Conservation (phyloP, 2,797 vertebrate species). For the Urosaurus nigricauda region DNA sequence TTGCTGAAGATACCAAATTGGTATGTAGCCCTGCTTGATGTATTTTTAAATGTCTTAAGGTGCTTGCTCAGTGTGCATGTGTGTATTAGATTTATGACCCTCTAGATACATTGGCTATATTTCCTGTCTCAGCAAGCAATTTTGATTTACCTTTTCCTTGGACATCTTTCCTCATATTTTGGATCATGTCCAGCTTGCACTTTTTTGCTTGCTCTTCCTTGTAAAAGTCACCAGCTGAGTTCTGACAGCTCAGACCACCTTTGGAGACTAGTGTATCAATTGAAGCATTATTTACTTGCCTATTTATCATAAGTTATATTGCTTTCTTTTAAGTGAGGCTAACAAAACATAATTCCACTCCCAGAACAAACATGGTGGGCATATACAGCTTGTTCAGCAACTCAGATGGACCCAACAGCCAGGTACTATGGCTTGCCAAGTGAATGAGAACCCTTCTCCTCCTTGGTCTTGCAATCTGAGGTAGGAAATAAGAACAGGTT, state of each 20-base stretch:
- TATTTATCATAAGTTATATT: neutral
- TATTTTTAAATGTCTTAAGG: neutral
- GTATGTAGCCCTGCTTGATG: neutral
- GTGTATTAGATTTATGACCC: too few relatives aligned
- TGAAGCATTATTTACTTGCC: conserved; percentile 6
- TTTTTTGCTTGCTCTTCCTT: neutral
- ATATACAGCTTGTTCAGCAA: neutral
- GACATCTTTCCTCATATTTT: neutral
- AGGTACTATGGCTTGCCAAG: neutral
- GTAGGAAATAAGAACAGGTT: neutral
- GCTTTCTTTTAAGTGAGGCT: neutral
- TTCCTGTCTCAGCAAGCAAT: neutral
- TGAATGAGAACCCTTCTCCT: neutral
- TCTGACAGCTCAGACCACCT: conserved; percentile 3
- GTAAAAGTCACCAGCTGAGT: neutral
- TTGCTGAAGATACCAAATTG: neutral
- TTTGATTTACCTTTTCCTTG: neutral
- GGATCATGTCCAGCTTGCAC: neutral
- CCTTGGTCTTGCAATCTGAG: neutral
- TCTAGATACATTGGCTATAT: neutral
- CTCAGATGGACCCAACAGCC: neutral
- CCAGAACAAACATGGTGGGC: neutral
- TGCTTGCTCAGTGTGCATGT: too few relatives aligned
- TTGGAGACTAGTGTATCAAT: too few relatives aligned
- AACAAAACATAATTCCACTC: neutral